Base-by-base conservation (phyloP, 2,888 invertebrate species). In the Noctua fimbriata region DNA sequence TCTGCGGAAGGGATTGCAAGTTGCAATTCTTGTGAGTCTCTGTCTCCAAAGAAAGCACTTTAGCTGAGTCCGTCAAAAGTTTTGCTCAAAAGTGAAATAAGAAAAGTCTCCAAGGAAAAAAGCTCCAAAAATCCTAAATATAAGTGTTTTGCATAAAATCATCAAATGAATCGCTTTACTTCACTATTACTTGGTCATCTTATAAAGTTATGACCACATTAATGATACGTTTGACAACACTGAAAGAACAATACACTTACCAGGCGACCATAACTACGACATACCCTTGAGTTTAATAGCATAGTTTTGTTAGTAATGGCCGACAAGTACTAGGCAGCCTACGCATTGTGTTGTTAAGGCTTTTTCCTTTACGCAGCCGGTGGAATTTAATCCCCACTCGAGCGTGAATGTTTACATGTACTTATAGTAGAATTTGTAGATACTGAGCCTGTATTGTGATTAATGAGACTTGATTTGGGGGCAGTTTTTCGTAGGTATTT, bases 281-380 rank as follows among this genome's bases (percentile, higher is more conserved):
- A 28, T 73, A 79, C 69, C 85, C 86, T 85, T 85, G 83, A 75
- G 60, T 79, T 86, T 86, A 86, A 85, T 85, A 79, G 79, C 69
- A 49, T 47, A 44, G 85, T 83, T 67, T 52, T 79, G 70, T 79
- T 67, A 69, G 55, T 73, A 83, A 83, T 86, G 74, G 63, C 65
- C 75, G 55, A 49, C 65, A 69, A 76, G 84, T 73, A 76, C 73
- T 76, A 79, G 73, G 44, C 65, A 67, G 24, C 74, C 65, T 79
- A 85, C 63, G 72, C 49, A 63, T 69, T 76, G 79, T 79, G 75
- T 83, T 85, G 79, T 79, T 75, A 55, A 71, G 76, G 73, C 69
- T 75, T 83, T 85, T 85, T 85, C 85, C 85, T 78, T 52, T 78
- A 78, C 69, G 78, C 44, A 58, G 55, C 52, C 36, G 52, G 76